Conservation (phyloP, 2,797 vertebrate genomes). For the Diplodus sargus region DNA sequence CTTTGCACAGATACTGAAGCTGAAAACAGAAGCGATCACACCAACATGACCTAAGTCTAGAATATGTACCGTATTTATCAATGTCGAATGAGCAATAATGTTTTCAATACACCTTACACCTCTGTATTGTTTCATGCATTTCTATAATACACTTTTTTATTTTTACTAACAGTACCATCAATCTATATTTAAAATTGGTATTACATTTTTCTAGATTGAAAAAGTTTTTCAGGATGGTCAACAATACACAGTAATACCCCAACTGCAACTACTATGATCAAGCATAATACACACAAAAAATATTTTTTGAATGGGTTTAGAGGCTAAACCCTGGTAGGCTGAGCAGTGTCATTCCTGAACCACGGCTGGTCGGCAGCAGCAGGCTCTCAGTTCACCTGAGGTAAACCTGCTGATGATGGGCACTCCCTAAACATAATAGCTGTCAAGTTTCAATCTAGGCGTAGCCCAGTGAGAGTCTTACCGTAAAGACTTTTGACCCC, state of each 20-base stretch:
- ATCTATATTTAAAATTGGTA: background rate
- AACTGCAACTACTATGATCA: too few species aligned
- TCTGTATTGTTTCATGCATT: background rate
- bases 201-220: background rate
- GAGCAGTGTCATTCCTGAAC: background rate
- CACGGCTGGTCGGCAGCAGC: background rate
- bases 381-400: slow-evolving; percentile 14
- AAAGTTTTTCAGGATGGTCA: background rate
- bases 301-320: background rate
- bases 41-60: background rate
- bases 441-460: background rate
- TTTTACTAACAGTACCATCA: background rate
- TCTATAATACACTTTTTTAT: background rate
- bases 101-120: background rate
- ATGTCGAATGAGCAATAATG: background rate
- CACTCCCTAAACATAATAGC: background rate
- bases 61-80: background rate
- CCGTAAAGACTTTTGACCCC: background rate
- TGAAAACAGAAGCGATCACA: background rate
- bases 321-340: background rate
- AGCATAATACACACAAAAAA: background rate
- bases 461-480: background rate
- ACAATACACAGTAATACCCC: background rate
- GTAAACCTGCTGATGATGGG: slow-evolving; percentile 10
- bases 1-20: slow-evolving; percentile 5